Conservation (phyloP, 2,113 vertebrate genomes). For the Cavia aperea region DNA sequence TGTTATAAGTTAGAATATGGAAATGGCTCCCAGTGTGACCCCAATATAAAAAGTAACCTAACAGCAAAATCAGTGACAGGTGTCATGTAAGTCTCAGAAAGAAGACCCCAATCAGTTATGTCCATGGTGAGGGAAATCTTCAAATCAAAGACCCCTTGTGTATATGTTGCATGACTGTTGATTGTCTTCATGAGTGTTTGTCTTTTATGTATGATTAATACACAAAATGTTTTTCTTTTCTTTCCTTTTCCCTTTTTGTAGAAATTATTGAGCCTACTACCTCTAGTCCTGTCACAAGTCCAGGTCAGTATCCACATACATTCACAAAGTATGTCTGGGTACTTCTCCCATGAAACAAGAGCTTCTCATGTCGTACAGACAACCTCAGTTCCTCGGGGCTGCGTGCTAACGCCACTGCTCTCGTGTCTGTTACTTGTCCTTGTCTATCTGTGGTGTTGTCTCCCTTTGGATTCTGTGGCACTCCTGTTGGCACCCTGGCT, state of each 20-base stretch:
- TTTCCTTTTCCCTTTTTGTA: slow-evolving; percentile 87
- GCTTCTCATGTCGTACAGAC: slow-evolving; percentile 32
- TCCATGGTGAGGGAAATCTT: neutral
- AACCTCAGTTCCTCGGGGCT: slow-evolving; percentile 13
- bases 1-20: accelerated
- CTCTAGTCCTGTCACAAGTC: slow-evolving; percentile 97
- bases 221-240: slow-evolving; percentile 86
- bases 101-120: neutral
- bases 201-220: slow-evolving; percentile 92
- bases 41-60: accelerated
- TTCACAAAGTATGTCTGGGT: slow-evolving; percentile 83
- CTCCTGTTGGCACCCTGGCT: slow-evolving; percentile 10
- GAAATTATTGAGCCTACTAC: slow-evolving; percentile 98
- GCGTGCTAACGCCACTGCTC: slow-evolving; percentile 57
- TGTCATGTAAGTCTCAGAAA: neutral
- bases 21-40: accelerated
- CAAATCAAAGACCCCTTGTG: slow-evolving; percentile 6
- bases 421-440: slow-evolving; percentile 73
- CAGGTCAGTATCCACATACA: slow-evolving; percentile 99
- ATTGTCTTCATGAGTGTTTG: slow-evolving; percentile 80
- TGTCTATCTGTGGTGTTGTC: slow-evolving; percentile 66
- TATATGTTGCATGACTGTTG: slow-evolving; percentile 79
- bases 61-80: neutral
- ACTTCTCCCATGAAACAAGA: slow-evolving; percentile 68
- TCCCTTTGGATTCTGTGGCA: slow-evolving; percentile 53